Evolutionary conservation across 2,113 vertebrate genomes (phyloP).

Genomic region (Eonycteris spelaea): DNA sequence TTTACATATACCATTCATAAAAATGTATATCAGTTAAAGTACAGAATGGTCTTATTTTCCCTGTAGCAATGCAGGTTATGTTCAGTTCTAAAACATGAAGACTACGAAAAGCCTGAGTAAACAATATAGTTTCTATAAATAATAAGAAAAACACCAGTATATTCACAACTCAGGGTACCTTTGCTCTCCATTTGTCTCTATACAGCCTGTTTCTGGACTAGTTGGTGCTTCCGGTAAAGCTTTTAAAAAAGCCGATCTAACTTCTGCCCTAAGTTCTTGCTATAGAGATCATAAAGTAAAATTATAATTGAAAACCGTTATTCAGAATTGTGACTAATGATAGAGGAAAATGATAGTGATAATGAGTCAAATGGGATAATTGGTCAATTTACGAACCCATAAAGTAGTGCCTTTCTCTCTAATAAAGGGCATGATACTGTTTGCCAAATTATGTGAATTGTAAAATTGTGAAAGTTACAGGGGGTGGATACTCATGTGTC

Average conservation of each 20-base stretch:
- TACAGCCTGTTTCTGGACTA: neutral
- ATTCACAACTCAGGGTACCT: neutral
- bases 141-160: neutral
- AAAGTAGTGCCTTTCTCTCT: constrained; percentile 9
- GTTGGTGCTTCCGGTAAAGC: neutral
- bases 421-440: neutral
- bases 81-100: constrained; percentile 10
- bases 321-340: constrained; percentile 41
- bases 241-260: neutral
- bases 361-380: neutral
- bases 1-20: neutral
- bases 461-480: neutral
- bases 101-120: neutral
- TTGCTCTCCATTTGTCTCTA: neutral
- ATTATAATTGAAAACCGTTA: constrained; percentile 35
- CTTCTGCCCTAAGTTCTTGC: neutral
- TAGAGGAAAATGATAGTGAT: neutral
- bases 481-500: neutral
- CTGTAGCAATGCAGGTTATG: neutral
- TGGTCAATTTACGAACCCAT: constrained; percentile 6
- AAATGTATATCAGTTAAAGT: neutral
- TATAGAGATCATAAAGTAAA: constrained; percentile 32
- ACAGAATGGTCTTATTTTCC: neutral
- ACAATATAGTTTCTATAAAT: neutral
- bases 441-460: constrained; percentile 28